Base-by-base conservation (phyloP, 2,113 vertebrate species). In the Oncorhynchus kisutch region DNA sequence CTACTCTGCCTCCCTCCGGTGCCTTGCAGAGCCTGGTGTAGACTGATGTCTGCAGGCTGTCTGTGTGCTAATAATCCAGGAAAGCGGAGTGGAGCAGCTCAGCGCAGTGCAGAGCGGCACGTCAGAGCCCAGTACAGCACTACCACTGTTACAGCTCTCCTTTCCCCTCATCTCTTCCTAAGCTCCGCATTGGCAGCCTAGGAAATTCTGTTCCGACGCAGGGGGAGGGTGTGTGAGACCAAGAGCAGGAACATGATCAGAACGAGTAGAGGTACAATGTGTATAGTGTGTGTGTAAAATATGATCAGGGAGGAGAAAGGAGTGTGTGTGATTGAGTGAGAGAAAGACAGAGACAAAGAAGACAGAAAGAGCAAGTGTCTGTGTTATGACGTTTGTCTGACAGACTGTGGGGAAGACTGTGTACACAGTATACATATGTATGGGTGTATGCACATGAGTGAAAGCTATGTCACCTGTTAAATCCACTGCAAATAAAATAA, bases 61-160 rank as follows among this genome's bases (percentile, higher is more conserved):
- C 91, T 88, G 82, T 81, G 79, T 83, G 93, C 91, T 81, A 89
- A 85, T 81, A 84, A 93, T 91, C 91, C 85, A 86, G 85, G 91
- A 82, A 81, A 86, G 75, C 75, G 49, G 79, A 66, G 78, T 27
- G 85, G 72, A 73, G 39, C 39, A 39, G 57, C 13, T 27, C 27
- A 27, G 57, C 9, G 3, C 3, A 16, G 57, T 5, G 11, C 25
- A 67, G 65, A 14, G 78, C 77, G 39, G 39, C 2, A 14, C 51
- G 14, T 54, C 51, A 54, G 13, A 54, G 51, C 51, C 51, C 51
- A 18, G 51, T 54, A 18, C 24, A 18, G n/a, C 60, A 64, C 60
- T 22, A 5, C 22, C 60, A 22, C 60, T 4, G 60, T 25, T 22
- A 31, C 16, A 68, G 67, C 83, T 76, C 84, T 91, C 86, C 90